Conservation (phyloP, 2,888 invertebrate species). For the Melipona beecheii region DNA sequence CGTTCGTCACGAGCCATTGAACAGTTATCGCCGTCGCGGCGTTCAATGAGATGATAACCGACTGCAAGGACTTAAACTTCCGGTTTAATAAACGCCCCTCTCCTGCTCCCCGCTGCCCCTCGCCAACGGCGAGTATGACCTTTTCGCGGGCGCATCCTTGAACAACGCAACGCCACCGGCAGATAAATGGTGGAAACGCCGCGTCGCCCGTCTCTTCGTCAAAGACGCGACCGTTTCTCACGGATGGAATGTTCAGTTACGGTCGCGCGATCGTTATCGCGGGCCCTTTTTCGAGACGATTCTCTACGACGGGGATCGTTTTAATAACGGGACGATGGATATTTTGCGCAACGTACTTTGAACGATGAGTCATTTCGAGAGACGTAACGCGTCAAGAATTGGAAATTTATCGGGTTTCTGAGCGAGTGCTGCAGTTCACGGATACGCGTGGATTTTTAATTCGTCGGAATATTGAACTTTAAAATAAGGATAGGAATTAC, state of each 20-base stretch:
- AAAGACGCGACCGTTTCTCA: constrained; percentile 7
- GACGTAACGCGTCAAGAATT: background rate
- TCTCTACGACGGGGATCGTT: constrained; percentile 2
- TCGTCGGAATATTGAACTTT: no score
- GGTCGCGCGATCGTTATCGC: background rate
- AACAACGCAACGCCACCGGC: constrained; percentile 19
- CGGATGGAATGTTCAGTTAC: constrained; percentile 5
- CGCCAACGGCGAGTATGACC: constrained; percentile 28
- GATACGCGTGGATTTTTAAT: no score
- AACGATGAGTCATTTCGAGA: background rate
- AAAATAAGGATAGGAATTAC: no score
- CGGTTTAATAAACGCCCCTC: constrained; percentile 64
- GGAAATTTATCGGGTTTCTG: background rate
- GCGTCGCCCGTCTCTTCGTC: background rate
- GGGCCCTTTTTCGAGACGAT: background rate
- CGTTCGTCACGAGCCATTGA: constrained; percentile 76
- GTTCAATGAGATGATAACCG: constrained; percentile 69
- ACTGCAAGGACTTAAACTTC: constrained; percentile 55
- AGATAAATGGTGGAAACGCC: constrained; percentile 9
- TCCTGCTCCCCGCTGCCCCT: no score
- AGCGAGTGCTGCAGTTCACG: no score
- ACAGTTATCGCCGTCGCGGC: constrained; percentile 67
- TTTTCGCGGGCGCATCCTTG: constrained; percentile 21
- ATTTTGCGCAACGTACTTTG: background rate
- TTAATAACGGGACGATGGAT: background rate